Evolutionary conservation across 2,888 invertebrate genomes (phyloP), one percentile per base, ranked within the genome.

Genomic region (Agrenia bidenticulata): DNA sequence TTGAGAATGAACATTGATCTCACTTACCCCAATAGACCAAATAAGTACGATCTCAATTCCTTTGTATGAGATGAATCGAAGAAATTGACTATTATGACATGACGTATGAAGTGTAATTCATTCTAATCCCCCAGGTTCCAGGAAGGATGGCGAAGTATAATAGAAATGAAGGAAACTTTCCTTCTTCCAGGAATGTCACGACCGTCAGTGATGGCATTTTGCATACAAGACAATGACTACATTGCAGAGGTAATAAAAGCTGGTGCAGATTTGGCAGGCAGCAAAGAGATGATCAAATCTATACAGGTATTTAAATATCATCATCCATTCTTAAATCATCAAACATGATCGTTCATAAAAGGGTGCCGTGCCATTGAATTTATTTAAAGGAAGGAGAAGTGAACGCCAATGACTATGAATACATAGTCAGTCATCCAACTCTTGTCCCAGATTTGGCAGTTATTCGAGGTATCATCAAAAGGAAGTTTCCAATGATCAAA

Each of bases 1-100:
- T 86, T 89, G 2, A 81, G 84, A 41, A 82, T 94, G 64, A 93
- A 94, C 79, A 79, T 94, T 2, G 88, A 94, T 78, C 89, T 94
- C 89, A 83, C 83, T 72, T 87, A 63, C 58, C 76, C 76, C 0
- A 72, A 70, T 41, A 59, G 75, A 21, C 63, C 64, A 9, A 73
- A 68, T 7, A 74, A 75, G 76, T 76, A 67, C 61, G 45, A 21
- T 54, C 13, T 32, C 9, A 17, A 42, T n/a, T 15, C 15, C 15
- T 19, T 19, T 45, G 45, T 45, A 45, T 15, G 15, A 5, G 19
- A 11, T 45, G 19, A 45, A 45, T 45, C 19, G 45, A 19, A 17
- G 7, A 39, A 39, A 39, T 7, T 11, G 39, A 39, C 39, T n/a
- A n/a, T n/a, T n/a, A n/a, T n/a, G n/a, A n/a, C n/a, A n/a, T n/a